Base-by-base conservation (phyloP, 1,140 invertebrate genomes). In the Apis laboriosa region DNA sequence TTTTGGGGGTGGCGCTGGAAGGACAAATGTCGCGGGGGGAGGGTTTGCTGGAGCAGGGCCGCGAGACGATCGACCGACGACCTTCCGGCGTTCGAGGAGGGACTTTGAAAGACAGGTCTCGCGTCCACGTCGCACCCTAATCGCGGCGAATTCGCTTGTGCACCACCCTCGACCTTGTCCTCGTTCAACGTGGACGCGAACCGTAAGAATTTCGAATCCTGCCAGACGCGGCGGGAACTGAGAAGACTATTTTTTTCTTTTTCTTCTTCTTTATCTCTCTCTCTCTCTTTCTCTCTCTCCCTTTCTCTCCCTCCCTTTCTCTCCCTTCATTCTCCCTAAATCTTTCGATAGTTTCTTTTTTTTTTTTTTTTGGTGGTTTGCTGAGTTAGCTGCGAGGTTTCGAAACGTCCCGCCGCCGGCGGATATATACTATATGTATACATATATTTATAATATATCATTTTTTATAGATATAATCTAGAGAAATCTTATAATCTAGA, bases 381-480 rank as follows among this genome's bases (percentile, higher is more conserved):
- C 84, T 89, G 83, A 89, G 84, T 85, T 89, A 86, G 76, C 84
- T 90, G 89, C 89, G 89, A 90, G 89, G 89, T 89, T 90, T 87
- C 84, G 88, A 89, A 86, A 89, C 87, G 58, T 86, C 84, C 88
- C 87, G 78, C 86, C 87, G 87, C 77, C 85, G 84, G 85, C 80
- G 87, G 83, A 87, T 73, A 87, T 80, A 86, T 82, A 82, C 74
- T 87, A 87, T 81, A 77, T 89, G 73, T 89, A 83, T 88, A 81
- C 83, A 88, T 88, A 89, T 85, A 87, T 89, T 81, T 87, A 84
- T 88, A 88, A 88, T 68, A 85, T 89, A 87, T 89, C 81, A 83
- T 86, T 84, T 86, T 34, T 84, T 86, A 89, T 90, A 89, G 72
- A 74, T 74, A 74, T 71, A 84, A 89, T 88, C 84, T 88, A 89